Evolutionary conservation across 2,888 invertebrate genomes (phyloP).

Genomic region (Eucera pruinosa): DNA sequence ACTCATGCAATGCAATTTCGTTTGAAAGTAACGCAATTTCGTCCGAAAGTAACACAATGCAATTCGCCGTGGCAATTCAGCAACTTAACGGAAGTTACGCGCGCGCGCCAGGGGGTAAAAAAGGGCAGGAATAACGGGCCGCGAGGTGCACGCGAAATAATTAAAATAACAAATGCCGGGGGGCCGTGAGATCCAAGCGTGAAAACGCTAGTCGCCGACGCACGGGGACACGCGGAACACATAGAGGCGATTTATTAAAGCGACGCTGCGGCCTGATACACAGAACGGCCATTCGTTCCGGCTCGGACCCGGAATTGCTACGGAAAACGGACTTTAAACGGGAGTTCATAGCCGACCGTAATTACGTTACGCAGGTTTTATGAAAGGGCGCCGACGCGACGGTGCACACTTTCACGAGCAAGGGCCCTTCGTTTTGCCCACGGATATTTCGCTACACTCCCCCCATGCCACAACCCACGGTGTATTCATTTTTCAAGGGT

Average conservation of each 20-base stretch:
- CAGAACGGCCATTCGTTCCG: conserved; percentile 31
- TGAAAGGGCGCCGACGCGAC: conserved; percentile 28
- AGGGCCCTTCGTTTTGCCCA: conserved; percentile 12
- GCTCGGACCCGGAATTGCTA: conserved; percentile 36
- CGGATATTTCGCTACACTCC: conserved; percentile 37
- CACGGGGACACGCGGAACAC: background rate
- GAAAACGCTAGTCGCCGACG: conserved; percentile 15
- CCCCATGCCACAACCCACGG: background rate
- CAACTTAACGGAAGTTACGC: background rate
- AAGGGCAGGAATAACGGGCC: background rate
- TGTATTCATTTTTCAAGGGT: conserved; percentile 30
- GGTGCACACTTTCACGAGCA: background rate
- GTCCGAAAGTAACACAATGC: conserved; percentile 17
- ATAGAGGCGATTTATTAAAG: conserved; percentile 39
- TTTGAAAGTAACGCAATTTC: conserved; percentile 19
- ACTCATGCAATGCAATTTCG: conserved; percentile 6
- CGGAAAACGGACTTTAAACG: conserved; percentile 37
- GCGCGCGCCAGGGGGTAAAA: background rate
- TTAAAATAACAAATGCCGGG: conserved; percentile 44
- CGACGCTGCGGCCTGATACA: conserved; percentile 31
- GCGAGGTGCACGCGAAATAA: conserved; percentile 20
- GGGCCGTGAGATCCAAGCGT: background rate
- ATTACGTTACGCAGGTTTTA: conserved; percentile 53
- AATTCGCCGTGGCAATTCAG: conserved; percentile 11
- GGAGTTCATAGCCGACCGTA: conserved; percentile 42